Percentiles rank a stretch among this genome's conserved stretches.
Conservation (phyloP, 2,888 invertebrate species). For the Eupithecia vulgata region DNA sequence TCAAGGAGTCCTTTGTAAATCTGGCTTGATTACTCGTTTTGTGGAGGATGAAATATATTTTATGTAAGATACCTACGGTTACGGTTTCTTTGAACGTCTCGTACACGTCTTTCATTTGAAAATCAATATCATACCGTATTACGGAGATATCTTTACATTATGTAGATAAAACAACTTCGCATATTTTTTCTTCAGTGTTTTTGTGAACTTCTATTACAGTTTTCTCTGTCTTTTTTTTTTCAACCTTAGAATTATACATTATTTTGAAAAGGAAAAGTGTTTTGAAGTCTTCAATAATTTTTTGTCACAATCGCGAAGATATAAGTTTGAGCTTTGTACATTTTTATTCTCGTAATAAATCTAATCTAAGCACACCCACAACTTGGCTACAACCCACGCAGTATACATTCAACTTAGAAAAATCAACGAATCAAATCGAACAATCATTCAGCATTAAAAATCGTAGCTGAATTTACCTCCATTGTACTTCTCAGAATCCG, state of each 20-base stretch:
- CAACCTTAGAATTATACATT: too few species aligned
- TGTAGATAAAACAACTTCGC: background rate
- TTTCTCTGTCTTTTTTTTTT: background rate
- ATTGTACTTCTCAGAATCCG: background rate
- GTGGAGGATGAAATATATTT: constrained; percentile 9
- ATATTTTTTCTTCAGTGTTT: background rate
- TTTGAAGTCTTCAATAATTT: background rate
- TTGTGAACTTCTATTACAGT: background rate
- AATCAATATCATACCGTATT: background rate
- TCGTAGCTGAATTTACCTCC: background rate
- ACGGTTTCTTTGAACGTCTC: constrained; percentile 3
- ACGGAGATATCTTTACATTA: background rate
- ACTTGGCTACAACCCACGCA: background rate
- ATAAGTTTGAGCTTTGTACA: background rate
- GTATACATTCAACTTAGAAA: background rate
- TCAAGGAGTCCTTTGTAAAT: constrained; percentile 29
- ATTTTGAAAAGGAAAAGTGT: too few species aligned
- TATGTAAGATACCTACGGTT: background rate
- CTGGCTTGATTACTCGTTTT: constrained; percentile 29
- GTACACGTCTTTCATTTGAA: background rate
- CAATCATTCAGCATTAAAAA: background rate
- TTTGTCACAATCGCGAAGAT: background rate
- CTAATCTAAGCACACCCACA: background rate
- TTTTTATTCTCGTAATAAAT: background rate
- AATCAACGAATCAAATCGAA: background rate